These are phyloP conservation scores for Ondatra zibethicus DNA, from an alignment of 2,113 vertebrate species.

Conservation along the genomic window DNA sequence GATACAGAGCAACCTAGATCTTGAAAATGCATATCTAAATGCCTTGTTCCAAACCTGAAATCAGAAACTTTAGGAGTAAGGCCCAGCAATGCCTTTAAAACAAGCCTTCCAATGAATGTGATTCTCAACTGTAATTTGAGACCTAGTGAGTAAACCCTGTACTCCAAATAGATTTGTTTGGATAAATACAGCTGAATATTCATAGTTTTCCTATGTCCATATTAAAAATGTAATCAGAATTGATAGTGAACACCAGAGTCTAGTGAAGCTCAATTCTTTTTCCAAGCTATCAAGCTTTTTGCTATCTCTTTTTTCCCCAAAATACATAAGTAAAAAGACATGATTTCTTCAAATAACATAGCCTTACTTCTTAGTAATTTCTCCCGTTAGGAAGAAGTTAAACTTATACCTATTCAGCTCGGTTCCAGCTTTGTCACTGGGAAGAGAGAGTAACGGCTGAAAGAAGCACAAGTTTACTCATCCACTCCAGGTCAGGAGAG, in stretches of 20 bases:
- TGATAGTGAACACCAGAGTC: not conserved
- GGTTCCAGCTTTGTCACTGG: not conserved
- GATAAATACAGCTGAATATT: not conserved
- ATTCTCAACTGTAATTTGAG: not conserved
- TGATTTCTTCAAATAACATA: slow-evolving; percentile 24
- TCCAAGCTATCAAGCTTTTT: slow-evolving; percentile 18
- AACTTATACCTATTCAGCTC: slow-evolving; percentile 1
- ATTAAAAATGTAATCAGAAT: not conserved
- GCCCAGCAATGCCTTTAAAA: not conserved
- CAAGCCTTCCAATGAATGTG: not conserved
- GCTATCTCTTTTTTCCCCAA: not conserved
- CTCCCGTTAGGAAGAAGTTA: slow-evolving; percentile 4
- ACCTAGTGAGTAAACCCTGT: not conserved
- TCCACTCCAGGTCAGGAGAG: not conserved
- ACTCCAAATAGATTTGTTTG: slow-evolving; percentile 13
- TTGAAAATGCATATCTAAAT: not conserved
- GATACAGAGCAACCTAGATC: not conserved
- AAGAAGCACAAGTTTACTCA: not conserved
- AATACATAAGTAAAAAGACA: slow-evolving; percentile 23
- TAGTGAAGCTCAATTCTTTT: slow-evolving; percentile 3
- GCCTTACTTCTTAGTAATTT: not conserved
- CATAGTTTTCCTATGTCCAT: not conserved
- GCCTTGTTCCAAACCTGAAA: not conserved
- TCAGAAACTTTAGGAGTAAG: not conserved
- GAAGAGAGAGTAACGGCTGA: not conserved